Conservation (phyloP, 2,113 vertebrate species). For the Charadrius vociferus region DNA sequence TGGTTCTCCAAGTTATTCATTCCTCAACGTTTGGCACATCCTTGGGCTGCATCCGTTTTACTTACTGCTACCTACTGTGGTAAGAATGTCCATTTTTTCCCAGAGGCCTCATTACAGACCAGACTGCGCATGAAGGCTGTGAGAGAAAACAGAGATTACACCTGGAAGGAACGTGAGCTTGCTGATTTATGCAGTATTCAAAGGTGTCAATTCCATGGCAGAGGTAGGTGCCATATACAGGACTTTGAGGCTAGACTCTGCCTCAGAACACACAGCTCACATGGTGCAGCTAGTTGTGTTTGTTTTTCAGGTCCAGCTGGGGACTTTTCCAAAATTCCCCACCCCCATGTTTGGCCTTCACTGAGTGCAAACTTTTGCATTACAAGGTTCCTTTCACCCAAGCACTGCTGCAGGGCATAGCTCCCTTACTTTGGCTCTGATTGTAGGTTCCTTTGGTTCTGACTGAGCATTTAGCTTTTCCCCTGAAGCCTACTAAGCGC, state of each 20-base stretch:
- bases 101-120: neutral
- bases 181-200: neutral
- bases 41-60: neutral
- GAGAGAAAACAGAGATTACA: neutral
- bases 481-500: neutral
- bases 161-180: neutral
- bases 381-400: neutral
- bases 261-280: neutral
- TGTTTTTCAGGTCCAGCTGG: neutral
- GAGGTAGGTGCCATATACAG: neutral
- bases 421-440: neutral
- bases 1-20: neutral
- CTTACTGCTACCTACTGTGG: neutral
- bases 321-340: neutral
- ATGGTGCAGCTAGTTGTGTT: neutral
- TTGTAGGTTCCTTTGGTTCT: neutral
- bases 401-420: neutral
- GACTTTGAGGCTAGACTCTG: neutral
- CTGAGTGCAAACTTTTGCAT: neutral
- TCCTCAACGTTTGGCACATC: neutral
- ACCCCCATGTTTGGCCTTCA: neutral
- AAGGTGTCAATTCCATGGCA: neutral
- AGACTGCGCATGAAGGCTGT: neutral
- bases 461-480: neutral
- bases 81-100: neutral